A percentile compares a stretch with the other conserved stretches of the same genome.
These are phyloP conservation scores for Heteromurus nitidus DNA, from an alignment of 2,888 invertebrate genomes.

Conservation along the genomic window DNA sequence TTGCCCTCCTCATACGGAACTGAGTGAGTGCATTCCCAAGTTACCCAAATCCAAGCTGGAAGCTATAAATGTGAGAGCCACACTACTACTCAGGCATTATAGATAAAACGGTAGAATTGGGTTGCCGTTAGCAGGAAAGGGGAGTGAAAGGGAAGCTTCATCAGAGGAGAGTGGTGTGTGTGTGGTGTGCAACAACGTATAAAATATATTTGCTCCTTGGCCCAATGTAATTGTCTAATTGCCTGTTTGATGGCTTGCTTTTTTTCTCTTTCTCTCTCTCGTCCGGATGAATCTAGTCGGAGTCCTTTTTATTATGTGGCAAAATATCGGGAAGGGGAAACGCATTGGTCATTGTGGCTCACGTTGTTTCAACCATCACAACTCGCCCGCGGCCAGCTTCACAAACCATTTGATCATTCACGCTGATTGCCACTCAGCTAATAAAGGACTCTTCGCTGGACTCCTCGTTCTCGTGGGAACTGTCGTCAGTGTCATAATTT, in stretches of 20 bases:
- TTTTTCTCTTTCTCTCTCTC: slow-evolving; percentile 2
- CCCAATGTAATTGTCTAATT: slow-evolving; percentile 20
- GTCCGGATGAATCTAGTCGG: slow-evolving; percentile 78
- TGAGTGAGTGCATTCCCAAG: too few species aligned
- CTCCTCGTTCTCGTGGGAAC: slow-evolving; percentile 80
- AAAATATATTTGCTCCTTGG: too few species aligned
- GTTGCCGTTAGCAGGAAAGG: neutral
- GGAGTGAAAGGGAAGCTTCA: slow-evolving; percentile 1
- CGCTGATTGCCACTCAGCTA: slow-evolving; percentile 86
- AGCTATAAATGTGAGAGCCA: slow-evolving; percentile 25
- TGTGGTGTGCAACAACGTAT: neutral
- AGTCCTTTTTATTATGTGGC: slow-evolving; percentile 85
- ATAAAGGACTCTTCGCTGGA: slow-evolving; percentile 84
- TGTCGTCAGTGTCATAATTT: slow-evolving; percentile 80
- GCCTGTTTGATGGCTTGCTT: slow-evolving; percentile 5
- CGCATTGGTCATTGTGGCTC: slow-evolving; percentile 74
- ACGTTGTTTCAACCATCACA: slow-evolving; percentile 51
- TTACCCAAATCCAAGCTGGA: slow-evolving; percentile 28
- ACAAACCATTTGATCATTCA: slow-evolving; percentile 79
- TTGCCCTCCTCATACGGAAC: too few species aligned
- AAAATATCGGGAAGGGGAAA: slow-evolving; percentile 80
- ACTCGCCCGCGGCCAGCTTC: slow-evolving; percentile 73
- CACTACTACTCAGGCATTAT: neutral
- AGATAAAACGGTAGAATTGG: neutral
- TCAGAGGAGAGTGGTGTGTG: too few species aligned